Evolutionary conservation across 2,888 invertebrate species (phyloP).

Genomic region (Neoitamus cyanurus): DNA sequence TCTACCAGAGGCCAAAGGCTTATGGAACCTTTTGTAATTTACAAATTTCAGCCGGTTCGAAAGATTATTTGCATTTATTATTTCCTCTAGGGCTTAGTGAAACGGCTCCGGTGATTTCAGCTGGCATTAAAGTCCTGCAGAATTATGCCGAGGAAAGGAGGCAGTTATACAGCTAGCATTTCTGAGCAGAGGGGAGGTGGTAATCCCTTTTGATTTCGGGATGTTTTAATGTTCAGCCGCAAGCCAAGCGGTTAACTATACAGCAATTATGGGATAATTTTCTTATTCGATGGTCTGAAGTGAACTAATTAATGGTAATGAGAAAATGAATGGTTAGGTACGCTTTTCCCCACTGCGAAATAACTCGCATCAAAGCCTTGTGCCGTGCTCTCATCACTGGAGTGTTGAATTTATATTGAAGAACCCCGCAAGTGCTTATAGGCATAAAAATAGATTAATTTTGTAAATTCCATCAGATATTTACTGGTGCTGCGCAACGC

Average conservation of each 20-base stretch:
- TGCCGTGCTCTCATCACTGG: not conserved
- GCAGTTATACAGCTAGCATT: not conserved
- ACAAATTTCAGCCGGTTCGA: not conserved
- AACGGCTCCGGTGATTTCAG: slow-evolving; percentile 1
- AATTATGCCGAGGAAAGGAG: not conserved
- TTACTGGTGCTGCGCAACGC: too few relatives aligned
- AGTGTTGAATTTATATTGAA: not conserved
- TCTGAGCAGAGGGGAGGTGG: not conserved
- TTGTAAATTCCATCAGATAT: too few relatives aligned
- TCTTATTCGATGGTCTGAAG: not conserved
- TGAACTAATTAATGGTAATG: not conserved
- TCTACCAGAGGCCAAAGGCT: not conserved
- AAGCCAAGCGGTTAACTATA: not conserved
- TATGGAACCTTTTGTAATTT: slow-evolving; percentile 5
- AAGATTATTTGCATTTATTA: slow-evolving; percentile 5
- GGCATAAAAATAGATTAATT: too few relatives aligned
- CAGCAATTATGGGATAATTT: not conserved
- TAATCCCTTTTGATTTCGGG: not conserved
- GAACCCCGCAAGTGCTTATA: too few relatives aligned
- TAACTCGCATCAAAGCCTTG: not conserved
- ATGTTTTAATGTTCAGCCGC: not conserved
- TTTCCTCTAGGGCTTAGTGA: not conserved
- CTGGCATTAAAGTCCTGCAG: not conserved
- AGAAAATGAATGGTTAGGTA: not conserved
- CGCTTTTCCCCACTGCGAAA: not conserved